Percentiles rank a stretch among this genome's conserved stretches.
These are phyloP conservation scores for Tolypeutes matacus DNA, from an alignment of 2,797 vertebrate genomes.

Conservation along the genomic window DNA sequence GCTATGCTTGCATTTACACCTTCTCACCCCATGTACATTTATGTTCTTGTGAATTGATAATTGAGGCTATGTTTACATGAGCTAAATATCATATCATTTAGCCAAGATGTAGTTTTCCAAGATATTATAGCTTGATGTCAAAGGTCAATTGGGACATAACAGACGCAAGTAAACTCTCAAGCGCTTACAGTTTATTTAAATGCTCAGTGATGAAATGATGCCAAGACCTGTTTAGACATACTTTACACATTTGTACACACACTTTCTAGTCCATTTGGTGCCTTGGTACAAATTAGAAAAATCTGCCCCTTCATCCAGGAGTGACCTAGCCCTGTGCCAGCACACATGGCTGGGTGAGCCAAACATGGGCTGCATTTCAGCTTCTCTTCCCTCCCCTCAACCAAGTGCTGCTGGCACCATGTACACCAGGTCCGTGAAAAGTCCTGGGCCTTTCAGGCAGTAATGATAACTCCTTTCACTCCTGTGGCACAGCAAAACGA, in stretches of 20 bases:
- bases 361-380: neutral
- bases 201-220: constrained; percentile 16
- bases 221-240: constrained; percentile 46
- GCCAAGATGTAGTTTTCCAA: constrained; percentile 2
- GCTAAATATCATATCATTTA: neutral
- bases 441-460: neutral
- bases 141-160: neutral
- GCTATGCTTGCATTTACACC: neutral
- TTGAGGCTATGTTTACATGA: neutral
- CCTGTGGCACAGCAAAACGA: neutral
- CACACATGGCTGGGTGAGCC: neutral
- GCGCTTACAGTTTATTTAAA: neutral
- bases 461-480: neutral
- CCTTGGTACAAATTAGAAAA: constrained; percentile 55
- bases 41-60: constrained; percentile 61
- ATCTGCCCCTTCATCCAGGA: neutral
- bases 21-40: constrained; percentile 54
- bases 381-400: neutral
- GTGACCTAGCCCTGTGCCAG: neutral
- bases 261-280: constrained; percentile 45
- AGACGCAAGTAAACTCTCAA: neutral
- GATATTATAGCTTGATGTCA: neutral
- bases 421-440: neutral
- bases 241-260: constrained; percentile 53
- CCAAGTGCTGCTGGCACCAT: too few relatives aligned